These are phyloP conservation scores for Ormia ochracea DNA, from an alignment of 2,888 invertebrate genomes.

Conservation along the genomic window DNA sequence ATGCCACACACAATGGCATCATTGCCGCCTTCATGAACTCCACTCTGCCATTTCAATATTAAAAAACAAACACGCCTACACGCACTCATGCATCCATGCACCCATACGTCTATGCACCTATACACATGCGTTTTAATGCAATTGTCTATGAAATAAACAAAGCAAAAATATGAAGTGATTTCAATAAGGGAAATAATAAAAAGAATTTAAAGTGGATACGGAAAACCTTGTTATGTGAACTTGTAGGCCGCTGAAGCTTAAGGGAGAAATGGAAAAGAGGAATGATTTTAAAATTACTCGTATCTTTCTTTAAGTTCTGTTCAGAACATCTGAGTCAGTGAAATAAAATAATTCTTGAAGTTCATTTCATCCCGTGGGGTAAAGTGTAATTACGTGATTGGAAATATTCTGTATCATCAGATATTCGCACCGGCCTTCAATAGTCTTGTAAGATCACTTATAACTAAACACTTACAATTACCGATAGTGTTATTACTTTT, in stretches of 20 bases:
- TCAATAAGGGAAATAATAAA: constrained; percentile 10
- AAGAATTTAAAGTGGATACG: constrained; percentile 5
- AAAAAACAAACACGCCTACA: background rate
- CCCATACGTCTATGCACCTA: background rate
- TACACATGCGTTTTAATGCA: background rate
- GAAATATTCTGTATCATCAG: too few species aligned
- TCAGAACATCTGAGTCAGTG: background rate
- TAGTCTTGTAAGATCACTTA: too few species aligned
- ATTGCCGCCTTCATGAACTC: constrained; percentile 5
- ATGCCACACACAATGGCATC: constrained; percentile 5
- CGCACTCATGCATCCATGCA: background rate
- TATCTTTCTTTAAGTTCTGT: background rate
- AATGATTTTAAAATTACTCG: constrained; percentile 23
- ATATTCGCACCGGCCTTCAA: too few species aligned
- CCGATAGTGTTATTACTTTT: too few species aligned
- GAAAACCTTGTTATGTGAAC: constrained; percentile 17
- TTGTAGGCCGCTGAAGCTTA: background rate
- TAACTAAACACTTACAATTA: too few species aligned
- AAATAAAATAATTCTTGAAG: background rate
- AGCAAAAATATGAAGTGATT: constrained; percentile 8
- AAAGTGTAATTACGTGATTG: too few species aligned
- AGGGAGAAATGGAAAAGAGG: background rate
- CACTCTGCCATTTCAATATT: background rate
- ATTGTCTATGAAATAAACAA: background rate
- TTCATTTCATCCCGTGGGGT: too few species aligned